Evolutionary conservation across 2,797 vertebrate species (phyloP), one percentile per base, ranked within the genome.

Genomic region (Enteromius radiatus): DNA sequence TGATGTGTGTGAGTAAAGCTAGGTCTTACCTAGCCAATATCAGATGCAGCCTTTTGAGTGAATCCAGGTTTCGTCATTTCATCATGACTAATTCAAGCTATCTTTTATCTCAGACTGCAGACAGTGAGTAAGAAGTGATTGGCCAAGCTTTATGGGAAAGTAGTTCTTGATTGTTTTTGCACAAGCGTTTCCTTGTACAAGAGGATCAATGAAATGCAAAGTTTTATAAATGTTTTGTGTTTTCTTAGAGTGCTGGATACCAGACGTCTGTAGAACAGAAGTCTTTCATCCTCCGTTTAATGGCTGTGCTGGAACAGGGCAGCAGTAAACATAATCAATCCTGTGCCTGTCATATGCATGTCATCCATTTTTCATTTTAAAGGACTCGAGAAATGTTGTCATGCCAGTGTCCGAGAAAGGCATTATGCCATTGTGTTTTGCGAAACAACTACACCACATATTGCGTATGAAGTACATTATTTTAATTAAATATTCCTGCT

Each of bases 1-100:
- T 41, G 59, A 75, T 52, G n/a, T 49, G 43, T 21, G 19, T 73
- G 54, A 71, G 26, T 61, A 28, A 52, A 75, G 45, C 23, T 26
- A 0, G 31, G 61, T 41, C 23, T 65, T 52, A 82, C 63, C 26
- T n/a, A 26, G 9, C 47, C 41, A 23, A 1, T 49, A 45, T 64
- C 54, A 47, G 63, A 52, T 78, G 21, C 14, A 9, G 10, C 36
- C 23, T 26, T 47, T 75, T 43, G 47, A 67, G n/a, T 11, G n/a
- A 75, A 67, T 75, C 33, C 47, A 67, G 6, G 23, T 74, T 65
- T 81, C 52, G 26, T 61, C 21, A 73, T 81, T 81, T 75, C 19
- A 76, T 56, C 47, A 68, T 76, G 80, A 82, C 17, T 82, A 76
- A 82, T 43, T 67, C 71, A 41, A 59, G 52, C 45, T 59, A 28